Evolutionary conservation across 2,797 vertebrate genomes (phyloP).

Genomic region (Molossus molossus): DNA sequence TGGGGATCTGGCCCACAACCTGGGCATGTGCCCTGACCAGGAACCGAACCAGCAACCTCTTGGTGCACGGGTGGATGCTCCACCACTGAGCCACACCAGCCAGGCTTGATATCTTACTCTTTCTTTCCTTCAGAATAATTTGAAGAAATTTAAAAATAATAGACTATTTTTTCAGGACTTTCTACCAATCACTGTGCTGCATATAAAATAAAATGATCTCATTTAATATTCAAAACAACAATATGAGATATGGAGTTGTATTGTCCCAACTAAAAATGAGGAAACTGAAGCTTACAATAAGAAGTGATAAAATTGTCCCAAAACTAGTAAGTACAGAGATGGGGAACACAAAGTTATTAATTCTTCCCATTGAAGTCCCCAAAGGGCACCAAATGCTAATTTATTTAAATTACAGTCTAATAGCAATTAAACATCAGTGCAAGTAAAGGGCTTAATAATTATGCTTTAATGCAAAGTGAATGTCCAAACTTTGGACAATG

Average conservation of each 20-base stretch:
- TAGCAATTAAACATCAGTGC: background rate
- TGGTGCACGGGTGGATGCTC: too few relatives aligned
- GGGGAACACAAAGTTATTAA: background rate
- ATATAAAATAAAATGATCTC: slow-evolving; percentile 11
- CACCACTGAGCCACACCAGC: too few relatives aligned
- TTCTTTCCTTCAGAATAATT: slow-evolving; percentile 30
- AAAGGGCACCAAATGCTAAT: background rate
- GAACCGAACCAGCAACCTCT: too few relatives aligned
- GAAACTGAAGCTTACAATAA: background rate
- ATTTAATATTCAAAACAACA: slow-evolving; percentile 32
- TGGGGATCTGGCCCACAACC: too few relatives aligned
- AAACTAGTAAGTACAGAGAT: background rate
- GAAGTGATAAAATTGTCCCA: background rate
- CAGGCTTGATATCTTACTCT: background rate
- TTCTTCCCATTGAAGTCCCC: background rate
- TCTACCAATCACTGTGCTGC: background rate
- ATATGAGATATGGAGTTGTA: background rate
- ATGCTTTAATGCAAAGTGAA: background rate
- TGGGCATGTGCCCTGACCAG: too few relatives aligned
- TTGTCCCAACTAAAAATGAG: slow-evolving; percentile 15
- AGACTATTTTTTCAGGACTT: background rate
- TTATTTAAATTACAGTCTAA: background rate
- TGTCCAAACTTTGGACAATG: background rate
- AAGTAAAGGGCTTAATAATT: background rate
- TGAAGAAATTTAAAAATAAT: slow-evolving; percentile 58